A percentile compares a stretch with the other conserved stretches of the same genome.
phyloP scores from a whole-genome alignment of 2,888 invertebrate genomes.

The Hedya salicella region DNA sequence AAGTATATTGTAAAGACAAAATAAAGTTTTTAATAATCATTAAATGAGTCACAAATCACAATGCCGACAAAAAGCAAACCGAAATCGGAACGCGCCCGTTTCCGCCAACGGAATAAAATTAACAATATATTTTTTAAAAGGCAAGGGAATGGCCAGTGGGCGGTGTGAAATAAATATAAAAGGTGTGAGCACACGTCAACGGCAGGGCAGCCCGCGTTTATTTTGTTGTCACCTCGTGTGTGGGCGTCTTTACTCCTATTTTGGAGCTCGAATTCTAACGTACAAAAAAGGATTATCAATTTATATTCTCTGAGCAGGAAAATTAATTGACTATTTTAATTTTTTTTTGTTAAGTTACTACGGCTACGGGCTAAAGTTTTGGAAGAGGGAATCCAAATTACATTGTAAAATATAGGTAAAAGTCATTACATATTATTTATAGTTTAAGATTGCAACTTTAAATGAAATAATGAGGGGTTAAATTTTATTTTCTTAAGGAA shows the following conservation, averaged over 20 bases:
- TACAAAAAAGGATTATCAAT: not conserved
- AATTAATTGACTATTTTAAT: too few relatives aligned
- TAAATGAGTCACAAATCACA: not conserved
- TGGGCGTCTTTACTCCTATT: conserved; percentile 46
- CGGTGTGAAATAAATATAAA: conserved; percentile 51
- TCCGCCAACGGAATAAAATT: conserved; percentile 33
- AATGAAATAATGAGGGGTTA: too few relatives aligned
- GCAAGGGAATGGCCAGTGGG: conserved; percentile 45
- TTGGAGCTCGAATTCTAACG: conserved; percentile 16
- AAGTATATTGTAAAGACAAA: too few relatives aligned
- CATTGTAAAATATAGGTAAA: too few relatives aligned
- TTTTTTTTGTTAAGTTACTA: too few relatives aligned
- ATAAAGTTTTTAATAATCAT: too few relatives aligned
- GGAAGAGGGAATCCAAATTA: too few relatives aligned
- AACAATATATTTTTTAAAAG: conserved; percentile 28
- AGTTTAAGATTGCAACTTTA: too few relatives aligned
- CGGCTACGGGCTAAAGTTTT: too few relatives aligned
- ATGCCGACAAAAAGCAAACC: conserved; percentile 14
- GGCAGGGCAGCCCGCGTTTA: conserved; percentile 50
- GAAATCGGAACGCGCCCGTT: conserved; percentile 14
- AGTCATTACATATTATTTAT: too few relatives aligned
- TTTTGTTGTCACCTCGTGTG: conserved; percentile 48
- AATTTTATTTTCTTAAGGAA: too few relatives aligned
- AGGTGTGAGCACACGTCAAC: conserved; percentile 53
- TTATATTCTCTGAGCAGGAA: too few relatives aligned